phyloP scores from a whole-genome alignment of 30 jellyfish, hydroid and myxozoan genomes.

The Hydractinia symbiolongicarpus region DNA sequence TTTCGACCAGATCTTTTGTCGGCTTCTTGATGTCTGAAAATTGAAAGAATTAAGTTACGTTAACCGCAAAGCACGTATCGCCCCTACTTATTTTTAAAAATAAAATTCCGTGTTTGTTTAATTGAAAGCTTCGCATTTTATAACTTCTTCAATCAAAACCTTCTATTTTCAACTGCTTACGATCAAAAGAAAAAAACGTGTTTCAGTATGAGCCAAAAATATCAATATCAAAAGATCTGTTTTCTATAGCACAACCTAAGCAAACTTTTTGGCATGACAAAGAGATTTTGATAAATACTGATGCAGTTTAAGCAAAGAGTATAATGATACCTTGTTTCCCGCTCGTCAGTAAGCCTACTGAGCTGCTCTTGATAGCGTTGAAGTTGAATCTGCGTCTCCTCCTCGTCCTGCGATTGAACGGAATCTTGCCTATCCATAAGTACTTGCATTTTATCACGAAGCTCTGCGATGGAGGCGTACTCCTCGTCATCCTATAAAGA shows the following conservation, averaged over 20 bases:
- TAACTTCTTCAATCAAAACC: background rate
- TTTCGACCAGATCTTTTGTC: background rate
- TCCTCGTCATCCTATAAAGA: slow-evolving; percentile 81
- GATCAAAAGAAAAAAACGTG: too few species aligned
- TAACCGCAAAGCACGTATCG: background rate
- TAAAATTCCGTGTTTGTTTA: background rate
- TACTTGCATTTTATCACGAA: slow-evolving; percentile 88
- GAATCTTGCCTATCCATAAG: slow-evolving; percentile 73
- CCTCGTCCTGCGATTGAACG: slow-evolving; percentile 33
- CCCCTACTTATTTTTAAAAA: background rate
- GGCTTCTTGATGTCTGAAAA: slow-evolving; percentile 19
- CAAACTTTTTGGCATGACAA: too few species aligned
- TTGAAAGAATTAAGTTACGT: background rate
- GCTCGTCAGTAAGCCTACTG: slow-evolving; percentile 54
- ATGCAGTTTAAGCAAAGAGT: too few species aligned
- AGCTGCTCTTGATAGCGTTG: slow-evolving; percentile 77
- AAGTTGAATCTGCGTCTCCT: slow-evolving; percentile 54
- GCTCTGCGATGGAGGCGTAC: slow-evolving; percentile 83
- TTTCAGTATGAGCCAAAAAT: too few species aligned
- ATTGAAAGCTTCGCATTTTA: background rate
- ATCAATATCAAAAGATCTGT: background rate
- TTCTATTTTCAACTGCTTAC: too few species aligned
- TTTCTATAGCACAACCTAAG: too few species aligned
- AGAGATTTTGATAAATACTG: too few species aligned
- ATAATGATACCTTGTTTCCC: slow-evolving; percentile 55